phyloP scores from a whole-genome alignment of 1,140 invertebrate species.

The Drosophila gunungcola region DNA sequence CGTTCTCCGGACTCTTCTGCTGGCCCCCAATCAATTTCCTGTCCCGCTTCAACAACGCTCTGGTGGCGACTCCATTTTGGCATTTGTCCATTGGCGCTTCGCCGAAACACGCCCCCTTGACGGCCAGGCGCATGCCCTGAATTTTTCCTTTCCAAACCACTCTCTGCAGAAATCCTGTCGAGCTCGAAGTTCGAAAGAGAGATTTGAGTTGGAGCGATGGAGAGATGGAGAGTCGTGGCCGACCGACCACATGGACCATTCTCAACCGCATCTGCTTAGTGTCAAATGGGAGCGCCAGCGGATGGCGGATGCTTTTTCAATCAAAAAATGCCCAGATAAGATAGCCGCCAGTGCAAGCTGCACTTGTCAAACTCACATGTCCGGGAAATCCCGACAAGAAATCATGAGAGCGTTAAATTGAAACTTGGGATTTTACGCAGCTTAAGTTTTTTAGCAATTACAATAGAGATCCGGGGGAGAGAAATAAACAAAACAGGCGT shows the following conservation, averaged over 20 bases:
- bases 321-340: constrained; percentile 60
- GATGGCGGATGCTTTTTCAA: constrained; percentile 46
- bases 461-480: constrained; percentile 12
- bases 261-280: constrained; percentile 65
- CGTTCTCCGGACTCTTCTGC: not conserved
- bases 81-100: constrained; percentile 73
- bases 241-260: constrained; percentile 16
- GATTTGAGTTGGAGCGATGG: not conserved
- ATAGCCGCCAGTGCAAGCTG: constrained; percentile 59
- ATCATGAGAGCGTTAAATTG: constrained; percentile 78
- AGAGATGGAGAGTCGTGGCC: no score
- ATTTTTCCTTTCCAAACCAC: not conserved
- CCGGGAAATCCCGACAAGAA: constrained; percentile 44
- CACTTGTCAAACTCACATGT: constrained; percentile 49
- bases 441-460: constrained; percentile 83
- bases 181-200: constrained; percentile 58
- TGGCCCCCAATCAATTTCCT: constrained; percentile 70
- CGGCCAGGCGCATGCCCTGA: constrained; percentile 60
- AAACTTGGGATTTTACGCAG: constrained; percentile 81
- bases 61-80: constrained; percentile 76
- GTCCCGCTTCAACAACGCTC: constrained; percentile 25
- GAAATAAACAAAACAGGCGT: constrained; percentile 61
- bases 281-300: constrained; percentile 60
- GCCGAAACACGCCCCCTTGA: constrained; percentile 44
- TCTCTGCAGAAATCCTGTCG: constrained; percentile 31